A percentile compares a stretch with the other conserved stretches of the same genome.
phyloP scores from a whole-genome alignment of 1,140 invertebrate genomes.

The Dendroctonus valens region DNA sequence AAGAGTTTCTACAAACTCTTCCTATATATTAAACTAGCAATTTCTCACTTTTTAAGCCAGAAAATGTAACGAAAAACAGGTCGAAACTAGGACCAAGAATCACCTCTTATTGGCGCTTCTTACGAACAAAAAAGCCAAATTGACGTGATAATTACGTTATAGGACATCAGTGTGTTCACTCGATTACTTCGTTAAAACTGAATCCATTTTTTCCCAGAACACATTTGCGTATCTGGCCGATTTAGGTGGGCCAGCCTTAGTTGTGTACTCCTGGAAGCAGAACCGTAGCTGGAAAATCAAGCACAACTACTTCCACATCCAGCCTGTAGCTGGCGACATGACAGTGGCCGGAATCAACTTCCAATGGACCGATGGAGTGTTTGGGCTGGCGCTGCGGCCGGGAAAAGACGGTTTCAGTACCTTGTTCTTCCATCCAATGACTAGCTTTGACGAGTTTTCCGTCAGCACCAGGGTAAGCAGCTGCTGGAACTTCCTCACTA shows the following conservation, averaged over 20 bases:
- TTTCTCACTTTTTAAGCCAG: too few species aligned
- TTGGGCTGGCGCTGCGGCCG: conserved; percentile 63
- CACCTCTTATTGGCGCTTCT: too few species aligned
- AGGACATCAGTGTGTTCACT: too few species aligned
- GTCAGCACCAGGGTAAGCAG: conserved; percentile 58
- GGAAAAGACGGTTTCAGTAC: conserved; percentile 65
- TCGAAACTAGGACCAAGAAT: too few species aligned
- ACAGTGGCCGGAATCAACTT: conserved; percentile 70
- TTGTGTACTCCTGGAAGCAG: conserved; percentile 69
- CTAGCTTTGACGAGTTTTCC: conserved; percentile 70
- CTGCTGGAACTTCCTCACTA: not conserved
- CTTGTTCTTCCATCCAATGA: conserved; percentile 75
- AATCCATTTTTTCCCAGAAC: conserved; percentile 15
- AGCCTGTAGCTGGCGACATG: conserved; percentile 67
- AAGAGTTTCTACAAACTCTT: too few species aligned
- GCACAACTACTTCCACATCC: conserved; percentile 69
- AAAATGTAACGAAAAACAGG: too few species aligned
- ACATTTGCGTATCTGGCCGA: conserved; percentile 65
- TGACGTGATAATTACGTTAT: too few species aligned
- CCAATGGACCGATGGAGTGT: conserved; percentile 73
- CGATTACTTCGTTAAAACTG: too few species aligned
- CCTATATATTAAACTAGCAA: too few species aligned
- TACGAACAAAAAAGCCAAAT: too few species aligned
- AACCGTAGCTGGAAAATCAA: conserved; percentile 67
- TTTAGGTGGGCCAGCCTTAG: conserved; percentile 61